Evolutionary conservation across 2,797 vertebrate genomes (phyloP), one percentile per base, ranked within the genome.

Genomic region (Tangara arthus): DNA sequence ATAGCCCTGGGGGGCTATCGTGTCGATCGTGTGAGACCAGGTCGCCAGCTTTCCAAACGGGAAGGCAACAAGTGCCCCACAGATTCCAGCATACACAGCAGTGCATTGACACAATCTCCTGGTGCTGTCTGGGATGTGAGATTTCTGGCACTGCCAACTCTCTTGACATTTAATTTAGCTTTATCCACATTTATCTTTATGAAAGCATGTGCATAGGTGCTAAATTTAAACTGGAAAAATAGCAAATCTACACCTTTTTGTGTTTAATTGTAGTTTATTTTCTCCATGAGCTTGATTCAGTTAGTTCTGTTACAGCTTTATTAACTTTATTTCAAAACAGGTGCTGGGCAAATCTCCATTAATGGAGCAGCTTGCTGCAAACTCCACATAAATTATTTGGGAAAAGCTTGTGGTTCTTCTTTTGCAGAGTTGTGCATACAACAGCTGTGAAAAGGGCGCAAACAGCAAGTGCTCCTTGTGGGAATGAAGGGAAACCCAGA

Each of bases 401-500:
- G 32, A 44, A 52, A 65, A 60, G 12, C 39, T 37, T 19, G 16
- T 24, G 30, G 32, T 26, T 37, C 35, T 85, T 49, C 35, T 60
- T 13, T 20, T 22, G n/a, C 27, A 32, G 44, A 37, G 34, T 13
- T 11, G 2, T 10, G 19, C 4, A 2, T 15, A 17, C 0, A 2
- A 12, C 57, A 85, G 57, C 53, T 2, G 1, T 30, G 22, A 35
- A 39, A 70, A 50, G 37, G 5, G 32, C 55, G 16, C 35, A 71
- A 79, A 44, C 16, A 24, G 44, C 21, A 42, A 56, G 28, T 11
- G 39, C 18, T 64, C 34, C 32, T 42, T 3, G 9, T 11, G 50
- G n/a, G 44, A 63, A 30, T 0, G 10, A 52, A 35, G 41, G 27
- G 32, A 70, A 61, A 56, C 4, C 11, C 15, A 26, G 53, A 28